Percentiles rank a stretch among this genome's conserved stretches.
phyloP scores from a whole-genome alignment of 92 coral and sea anemone genomes.

The Metridium senile region DNA sequence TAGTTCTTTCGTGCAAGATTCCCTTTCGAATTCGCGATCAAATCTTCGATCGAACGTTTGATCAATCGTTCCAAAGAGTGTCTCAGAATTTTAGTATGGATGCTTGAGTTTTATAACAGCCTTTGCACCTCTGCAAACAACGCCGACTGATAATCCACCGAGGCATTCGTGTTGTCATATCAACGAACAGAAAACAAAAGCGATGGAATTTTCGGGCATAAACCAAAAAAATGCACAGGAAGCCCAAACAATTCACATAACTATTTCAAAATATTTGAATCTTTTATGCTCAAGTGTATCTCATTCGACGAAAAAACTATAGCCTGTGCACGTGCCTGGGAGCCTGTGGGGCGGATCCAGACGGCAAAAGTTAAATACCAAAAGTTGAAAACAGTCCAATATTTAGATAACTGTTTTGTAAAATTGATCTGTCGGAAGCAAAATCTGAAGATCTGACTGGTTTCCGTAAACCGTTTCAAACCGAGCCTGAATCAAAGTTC shows the following conservation, averaged over 20 bases:
- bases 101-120: not conserved
- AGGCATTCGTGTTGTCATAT: slow-evolving; percentile 13
- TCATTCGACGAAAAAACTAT: no score
- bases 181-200: slow-evolving; percentile 15
- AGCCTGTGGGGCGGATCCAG: no score
- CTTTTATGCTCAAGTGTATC: no score
- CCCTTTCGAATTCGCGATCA: slow-evolving; percentile 6
- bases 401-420: no score
- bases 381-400: not conserved
- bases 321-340: no score
- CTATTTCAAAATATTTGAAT: no score
- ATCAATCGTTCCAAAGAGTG: slow-evolving; percentile 1
- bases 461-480: no score
- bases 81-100: not conserved
- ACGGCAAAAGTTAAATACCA: not conserved
- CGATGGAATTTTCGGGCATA: slow-evolving; percentile 10
- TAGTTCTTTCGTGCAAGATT: not conserved
- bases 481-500: no score
- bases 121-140: slow-evolving; percentile 6
- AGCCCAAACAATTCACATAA: not conserved
- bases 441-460: no score
- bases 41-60: slow-evolving; percentile 10
- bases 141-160: not conserved
- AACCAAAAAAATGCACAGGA: not conserved
- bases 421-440: no score